phyloP scores from a whole-genome alignment of 2,888 invertebrate genomes.

The Catocala sponsa region DNA sequence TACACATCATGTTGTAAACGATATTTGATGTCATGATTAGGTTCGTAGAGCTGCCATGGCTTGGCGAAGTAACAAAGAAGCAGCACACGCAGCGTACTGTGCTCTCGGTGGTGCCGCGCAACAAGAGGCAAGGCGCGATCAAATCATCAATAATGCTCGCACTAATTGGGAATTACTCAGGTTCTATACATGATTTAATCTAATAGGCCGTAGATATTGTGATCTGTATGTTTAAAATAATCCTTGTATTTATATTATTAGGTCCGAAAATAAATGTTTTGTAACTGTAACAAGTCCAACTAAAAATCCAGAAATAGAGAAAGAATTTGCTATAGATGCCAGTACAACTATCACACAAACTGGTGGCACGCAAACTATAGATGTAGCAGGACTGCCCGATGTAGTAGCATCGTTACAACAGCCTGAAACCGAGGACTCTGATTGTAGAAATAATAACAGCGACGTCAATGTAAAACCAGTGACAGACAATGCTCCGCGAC shows the following conservation, averaged over 20 bases:
- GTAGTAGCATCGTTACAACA: slow-evolving; percentile 70
- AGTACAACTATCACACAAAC: slow-evolving; percentile 52
- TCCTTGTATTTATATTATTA: slow-evolving; percentile 36
- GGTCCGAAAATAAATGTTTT: slow-evolving; percentile 90
- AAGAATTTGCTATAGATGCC: slow-evolving; percentile 70
- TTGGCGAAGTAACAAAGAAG: slow-evolving; percentile 93
- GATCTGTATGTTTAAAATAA: no score
- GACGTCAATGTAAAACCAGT: slow-evolving; percentile 61
- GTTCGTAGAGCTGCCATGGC: slow-evolving; percentile 93
- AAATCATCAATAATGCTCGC: slow-evolving; percentile 94
- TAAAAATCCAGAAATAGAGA: slow-evolving; percentile 70
- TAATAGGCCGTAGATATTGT: neutral
- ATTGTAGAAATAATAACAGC: slow-evolving; percentile 66
- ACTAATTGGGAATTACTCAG: slow-evolving; percentile 95
- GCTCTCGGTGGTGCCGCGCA: slow-evolving; percentile 88
- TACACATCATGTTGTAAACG: slow-evolving; percentile 1
- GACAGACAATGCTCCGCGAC: slow-evolving; percentile 56
- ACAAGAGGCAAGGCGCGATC: slow-evolving; percentile 91
- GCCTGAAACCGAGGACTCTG: slow-evolving; percentile 69
- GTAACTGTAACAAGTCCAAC: slow-evolving; percentile 65
- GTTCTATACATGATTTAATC: slow-evolving; percentile 46
- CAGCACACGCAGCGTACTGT: slow-evolving; percentile 90
- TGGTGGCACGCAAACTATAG: slow-evolving; percentile 60
- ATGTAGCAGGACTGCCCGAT: slow-evolving; percentile 67
- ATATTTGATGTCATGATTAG: slow-evolving; percentile 49